Evolutionary conservation across 37 sponge, comb jelly and placozoan species (phyloP), one percentile per base, ranked within the genome.

Genomic region (Cliona cf. orientalis): DNA sequence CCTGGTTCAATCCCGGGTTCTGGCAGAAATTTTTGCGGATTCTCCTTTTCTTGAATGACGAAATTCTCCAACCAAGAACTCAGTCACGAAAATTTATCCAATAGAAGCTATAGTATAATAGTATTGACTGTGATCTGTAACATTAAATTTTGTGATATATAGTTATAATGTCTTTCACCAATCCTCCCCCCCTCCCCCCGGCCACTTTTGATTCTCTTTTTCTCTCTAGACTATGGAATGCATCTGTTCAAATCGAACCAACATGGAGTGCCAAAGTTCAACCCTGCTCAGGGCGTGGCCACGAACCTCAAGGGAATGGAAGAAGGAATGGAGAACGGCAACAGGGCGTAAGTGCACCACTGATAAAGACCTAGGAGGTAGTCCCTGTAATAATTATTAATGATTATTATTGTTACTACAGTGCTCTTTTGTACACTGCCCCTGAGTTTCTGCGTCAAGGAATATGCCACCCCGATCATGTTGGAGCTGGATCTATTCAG

Each of bases 381-480:
- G 14, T 49, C 14, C 14, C 14, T 9, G 14, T 49, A 49, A 19
- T 9, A 14, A 49, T 49, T 9, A 9, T 49, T 49, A 19, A 49
- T 49, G 53, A 19, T 9, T 19, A 19, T 49, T 49, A 9, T 49
- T 49, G 9, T 49, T 49, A 19, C 53, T 49, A 32, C 73, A 86
- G 87, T 33, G 23, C 81, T 41, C 83, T 88, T 46, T 61, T 89
- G 42, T 89, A 69, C 62, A 70, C 79, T 42, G 84, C 90, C 36
- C 90, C 90, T 21, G 90, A 89, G 65, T 31, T 83, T 45, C 80
- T 82, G 31, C 71, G 64, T 43, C 72, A 46, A 6, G 87, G 87
- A 43, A 74, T 80, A 25, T 63, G 23, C 29, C 87, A 87, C 40
- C 75, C 70, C 12, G 80, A 87, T 41, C 87, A 87, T 43, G 80